Conservation (phyloP, 2,113 vertebrate species). For the Sciurus niger region DNA sequence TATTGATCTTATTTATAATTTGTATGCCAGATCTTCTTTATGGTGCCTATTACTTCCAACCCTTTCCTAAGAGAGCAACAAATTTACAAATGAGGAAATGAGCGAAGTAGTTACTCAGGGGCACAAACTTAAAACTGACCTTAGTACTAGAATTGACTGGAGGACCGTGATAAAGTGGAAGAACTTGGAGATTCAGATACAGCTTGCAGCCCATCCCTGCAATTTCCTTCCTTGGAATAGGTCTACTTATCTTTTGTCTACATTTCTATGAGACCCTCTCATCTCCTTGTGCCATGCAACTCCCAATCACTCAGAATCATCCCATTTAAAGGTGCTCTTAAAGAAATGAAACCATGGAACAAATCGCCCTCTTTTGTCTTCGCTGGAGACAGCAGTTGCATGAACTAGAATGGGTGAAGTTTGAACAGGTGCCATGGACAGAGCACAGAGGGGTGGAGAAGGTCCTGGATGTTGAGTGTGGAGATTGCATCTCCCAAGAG, state of each 20-base stretch:
- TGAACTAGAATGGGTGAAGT: accelerated
- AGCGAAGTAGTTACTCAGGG: not conserved
- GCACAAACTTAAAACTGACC: not conserved
- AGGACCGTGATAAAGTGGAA: not conserved
- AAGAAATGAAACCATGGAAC: not conserved
- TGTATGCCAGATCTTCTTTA: conserved; percentile 54
- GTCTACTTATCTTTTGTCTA: not conserved
- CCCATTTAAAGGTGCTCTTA: not conserved
- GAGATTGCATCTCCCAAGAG: not conserved
- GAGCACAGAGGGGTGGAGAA: not conserved
- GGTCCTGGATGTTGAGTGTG: not conserved
- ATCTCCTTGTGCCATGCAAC: not conserved
- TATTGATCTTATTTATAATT: conserved; percentile 78
- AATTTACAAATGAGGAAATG: not conserved
- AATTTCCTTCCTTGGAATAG: not conserved
- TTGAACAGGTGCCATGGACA: not conserved
- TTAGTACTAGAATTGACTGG: not conserved
- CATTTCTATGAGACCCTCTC: not conserved
- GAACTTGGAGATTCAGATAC: not conserved
- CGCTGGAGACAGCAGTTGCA: not conserved
- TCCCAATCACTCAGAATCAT: not conserved
- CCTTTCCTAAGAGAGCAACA: conserved; percentile 33
- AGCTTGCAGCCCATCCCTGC: not conserved
- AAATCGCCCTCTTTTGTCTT: not conserved
- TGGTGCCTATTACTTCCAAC: not conserved